These are phyloP conservation scores for Alexandromys fortis DNA, from an alignment of 2,113 vertebrate species.

Conservation along the genomic window DNA sequence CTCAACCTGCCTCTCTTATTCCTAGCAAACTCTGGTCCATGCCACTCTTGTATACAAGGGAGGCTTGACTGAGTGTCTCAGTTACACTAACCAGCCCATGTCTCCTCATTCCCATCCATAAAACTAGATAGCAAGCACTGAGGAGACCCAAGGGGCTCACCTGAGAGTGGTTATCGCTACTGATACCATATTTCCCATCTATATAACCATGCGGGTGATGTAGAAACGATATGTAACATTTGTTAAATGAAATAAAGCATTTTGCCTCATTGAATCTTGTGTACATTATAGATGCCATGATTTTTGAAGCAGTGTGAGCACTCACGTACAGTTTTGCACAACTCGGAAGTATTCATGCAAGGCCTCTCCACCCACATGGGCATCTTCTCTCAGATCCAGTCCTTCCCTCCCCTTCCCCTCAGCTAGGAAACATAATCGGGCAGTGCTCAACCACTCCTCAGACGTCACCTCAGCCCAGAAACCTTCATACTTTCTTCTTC, in stretches of 20 bases:
- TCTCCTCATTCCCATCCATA: background rate
- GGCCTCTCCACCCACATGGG: background rate
- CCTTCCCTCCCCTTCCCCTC: background rate
- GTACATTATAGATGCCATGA: background rate
- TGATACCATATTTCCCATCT: background rate
- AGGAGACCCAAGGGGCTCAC: background rate
- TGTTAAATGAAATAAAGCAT: background rate
- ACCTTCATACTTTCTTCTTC: background rate
- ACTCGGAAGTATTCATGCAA: background rate
- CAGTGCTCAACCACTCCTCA: background rate
- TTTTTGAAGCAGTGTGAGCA: background rate
- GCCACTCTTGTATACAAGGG: background rate
- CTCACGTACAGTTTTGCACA: background rate
- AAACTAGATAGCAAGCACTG: background rate
- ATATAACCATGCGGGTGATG: background rate
- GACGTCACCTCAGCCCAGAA: background rate
- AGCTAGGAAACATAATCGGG: too few relatives aligned
- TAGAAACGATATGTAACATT: background rate
- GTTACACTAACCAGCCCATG: accelerated
- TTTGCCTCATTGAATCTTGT: background rate
- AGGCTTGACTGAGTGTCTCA: background rate
- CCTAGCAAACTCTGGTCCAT: background rate
- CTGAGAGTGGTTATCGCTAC: background rate
- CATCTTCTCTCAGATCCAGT: background rate
- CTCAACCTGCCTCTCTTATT: background rate